Conservation (phyloP, 2,113 vertebrate genomes). For the Apodemus sylvaticus region DNA sequence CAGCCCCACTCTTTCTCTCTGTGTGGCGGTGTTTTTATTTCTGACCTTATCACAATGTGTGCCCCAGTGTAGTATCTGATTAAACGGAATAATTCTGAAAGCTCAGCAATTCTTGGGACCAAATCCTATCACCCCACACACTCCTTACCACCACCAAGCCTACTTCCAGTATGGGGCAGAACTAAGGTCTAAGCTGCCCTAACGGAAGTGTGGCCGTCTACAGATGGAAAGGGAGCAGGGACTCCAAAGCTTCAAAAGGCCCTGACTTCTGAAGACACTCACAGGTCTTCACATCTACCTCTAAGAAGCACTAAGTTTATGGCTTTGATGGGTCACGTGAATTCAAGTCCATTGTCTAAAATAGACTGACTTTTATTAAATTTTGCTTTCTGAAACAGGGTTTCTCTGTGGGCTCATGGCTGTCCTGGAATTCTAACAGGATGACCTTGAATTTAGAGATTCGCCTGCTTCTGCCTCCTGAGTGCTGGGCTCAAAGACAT, state of each 20-base stretch:
- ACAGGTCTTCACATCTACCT: background rate
- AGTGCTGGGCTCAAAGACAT: background rate
- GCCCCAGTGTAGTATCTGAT: background rate
- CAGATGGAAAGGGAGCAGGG: background rate
- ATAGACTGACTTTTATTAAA: background rate
- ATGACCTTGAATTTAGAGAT: background rate
- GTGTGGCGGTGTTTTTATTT: background rate
- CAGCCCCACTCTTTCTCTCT: constrained; percentile 58
- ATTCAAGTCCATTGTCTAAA: constrained; percentile 39
- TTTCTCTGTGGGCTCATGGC: background rate
- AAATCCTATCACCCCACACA: background rate
- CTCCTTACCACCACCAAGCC: constrained; percentile 2
- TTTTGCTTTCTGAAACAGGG: background rate
- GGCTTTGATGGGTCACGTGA: background rate
- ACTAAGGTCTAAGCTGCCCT: background rate
- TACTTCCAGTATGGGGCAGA: constrained; percentile 2
- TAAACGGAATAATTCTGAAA: constrained; percentile 40
- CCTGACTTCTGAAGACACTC: background rate
- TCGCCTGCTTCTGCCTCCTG: background rate
- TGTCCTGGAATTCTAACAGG: background rate
- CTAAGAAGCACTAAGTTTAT: constrained; percentile 35
- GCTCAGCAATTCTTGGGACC: background rate
- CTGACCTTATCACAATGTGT: background rate
- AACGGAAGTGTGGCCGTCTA: background rate
- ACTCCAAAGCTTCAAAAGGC: constrained; percentile 11